Evolutionary conservation across 2,888 invertebrate genomes (phyloP), one percentile per base, ranked within the genome.

Genomic region (Opisthograptis luteolata): DNA sequence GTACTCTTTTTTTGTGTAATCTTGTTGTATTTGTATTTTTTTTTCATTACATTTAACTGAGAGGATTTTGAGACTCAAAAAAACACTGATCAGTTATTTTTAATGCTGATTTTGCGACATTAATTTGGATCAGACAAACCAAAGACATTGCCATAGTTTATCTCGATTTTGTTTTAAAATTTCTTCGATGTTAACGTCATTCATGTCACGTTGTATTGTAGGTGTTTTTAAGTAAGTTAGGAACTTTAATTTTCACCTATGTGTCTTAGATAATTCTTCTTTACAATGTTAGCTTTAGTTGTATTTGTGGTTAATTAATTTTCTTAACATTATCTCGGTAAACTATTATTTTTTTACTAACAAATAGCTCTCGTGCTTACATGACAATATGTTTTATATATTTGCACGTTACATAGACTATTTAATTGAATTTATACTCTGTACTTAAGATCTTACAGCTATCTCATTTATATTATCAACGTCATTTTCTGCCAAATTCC

Each of bases 71-170:
- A 15, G 30, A 30, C 14, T 30, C 30, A 15, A 14, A 14, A 8
- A 1, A n/a, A 14, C 8, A 15, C 9, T 28, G 28, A 28, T 13
- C 13, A 13, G n/a, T 30, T 13, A 30, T 13, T 40, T 28, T 17
- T 22, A 19, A n/a, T n/a, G n/a, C n/a, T 34, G 4, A 4, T 9
- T 10, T 9, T 10, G 3, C 13, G 25, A 34, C 7, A 22, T 30
- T n/a, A 10, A 14, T 36, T 42, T 42, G 31, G 28, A 40, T 12
- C 9, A 40, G 14, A 24, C n/a, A 28, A 39, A 51, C 50, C 50
- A 51, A 51, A 51, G 50, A 51, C 30, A 45, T 51, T 35, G 50
- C 50, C 50, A 51, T 51, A 51, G 9, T 12, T 4, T 28, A 19
- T 10, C 1, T 25, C 10, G 25, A 44, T 37, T 37, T 17, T 12